phyloP scores from a whole-genome alignment of 2,113 vertebrate genomes.

The Catharus fuscescens region DNA sequence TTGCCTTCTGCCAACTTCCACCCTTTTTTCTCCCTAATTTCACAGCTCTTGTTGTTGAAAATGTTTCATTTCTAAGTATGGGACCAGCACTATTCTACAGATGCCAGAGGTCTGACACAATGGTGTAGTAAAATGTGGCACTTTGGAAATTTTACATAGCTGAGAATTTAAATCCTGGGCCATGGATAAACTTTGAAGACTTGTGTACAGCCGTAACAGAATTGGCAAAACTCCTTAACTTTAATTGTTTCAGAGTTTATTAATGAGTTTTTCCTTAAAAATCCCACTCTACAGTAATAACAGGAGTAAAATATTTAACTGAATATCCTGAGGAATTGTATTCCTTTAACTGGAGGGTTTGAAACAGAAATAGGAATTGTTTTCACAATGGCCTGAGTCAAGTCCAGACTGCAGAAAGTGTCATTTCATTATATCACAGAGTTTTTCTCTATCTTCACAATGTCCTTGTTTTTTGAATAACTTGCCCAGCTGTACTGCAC shows the following conservation, averaged over 20 bases:
- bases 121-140: not conserved
- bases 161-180: not conserved
- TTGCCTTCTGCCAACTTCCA: rapidly evolving
- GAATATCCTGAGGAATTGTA: not conserved
- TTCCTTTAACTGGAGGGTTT: not conserved
- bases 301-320: not conserved
- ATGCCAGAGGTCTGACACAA: rapidly evolving
- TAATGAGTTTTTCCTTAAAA: not conserved
- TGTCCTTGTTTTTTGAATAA: not conserved
- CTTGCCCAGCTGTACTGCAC: not conserved
- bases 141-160: not conserved
- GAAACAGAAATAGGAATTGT: not conserved
- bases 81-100: not conserved
- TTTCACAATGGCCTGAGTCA: not conserved
- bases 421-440: not conserved
- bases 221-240: not conserved
- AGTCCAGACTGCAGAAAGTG: not conserved
- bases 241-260: not conserved
- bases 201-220: not conserved
- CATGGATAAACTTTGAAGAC: not conserved
- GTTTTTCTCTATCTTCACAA: not conserved
- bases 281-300: not conserved
- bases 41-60: not conserved
- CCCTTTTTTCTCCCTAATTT: not conserved
- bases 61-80: not conserved